Evolutionary conservation across 92 coral and sea anemone genomes (phyloP).

Genomic region (Palythoa grandiflora): DNA sequence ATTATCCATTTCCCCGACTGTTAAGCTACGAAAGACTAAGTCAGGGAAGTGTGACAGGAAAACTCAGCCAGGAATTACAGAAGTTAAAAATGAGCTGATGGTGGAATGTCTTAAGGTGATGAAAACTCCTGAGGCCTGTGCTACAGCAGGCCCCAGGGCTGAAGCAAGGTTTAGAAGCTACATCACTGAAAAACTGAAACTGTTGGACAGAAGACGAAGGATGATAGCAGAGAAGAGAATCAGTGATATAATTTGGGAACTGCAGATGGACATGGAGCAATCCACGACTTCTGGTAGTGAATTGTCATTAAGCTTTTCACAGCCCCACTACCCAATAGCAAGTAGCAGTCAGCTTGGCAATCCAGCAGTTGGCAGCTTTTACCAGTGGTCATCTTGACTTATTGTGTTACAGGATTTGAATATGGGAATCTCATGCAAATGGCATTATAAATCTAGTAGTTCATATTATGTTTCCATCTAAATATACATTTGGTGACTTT

Average conservation of each 20-base stretch:
- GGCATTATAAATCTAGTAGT: neutral
- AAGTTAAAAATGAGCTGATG: slow-evolving; percentile 45
- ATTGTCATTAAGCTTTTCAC: neutral
- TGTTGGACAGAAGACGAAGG: slow-evolving; percentile 1
- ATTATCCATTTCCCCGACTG: slow-evolving; percentile 33
- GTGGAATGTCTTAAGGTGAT: slow-evolving; percentile 47
- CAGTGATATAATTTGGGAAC: neutral
- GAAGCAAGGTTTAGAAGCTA: slow-evolving; percentile 40
- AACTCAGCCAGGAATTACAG: slow-evolving; percentile 46
- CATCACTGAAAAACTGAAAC: slow-evolving; percentile 38
- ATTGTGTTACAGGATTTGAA: slow-evolving; percentile 37
- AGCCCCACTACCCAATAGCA: neutral
- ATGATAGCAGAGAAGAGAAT: neutral
- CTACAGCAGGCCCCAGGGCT: slow-evolving; percentile 39
- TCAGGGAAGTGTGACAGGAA: slow-evolving; percentile 52
- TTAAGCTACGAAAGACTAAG: slow-evolving; percentile 43
- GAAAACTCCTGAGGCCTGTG: slow-evolving; percentile 40
- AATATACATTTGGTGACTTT: neutral
- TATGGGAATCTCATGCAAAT: slow-evolving; percentile 36
- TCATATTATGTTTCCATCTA: slow-evolving; percentile 49
- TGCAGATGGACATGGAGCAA: slow-evolving; percentile 36
- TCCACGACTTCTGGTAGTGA: slow-evolving; percentile 43
- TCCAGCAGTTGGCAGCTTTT: slow-evolving; percentile 2
- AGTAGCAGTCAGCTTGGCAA: too few relatives aligned
- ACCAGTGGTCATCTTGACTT: slow-evolving; percentile 47